These are phyloP conservation scores for Anguilla pacifica DNA, from an alignment of 2,797 vertebrate genomes.

Conservation along the genomic window DNA sequence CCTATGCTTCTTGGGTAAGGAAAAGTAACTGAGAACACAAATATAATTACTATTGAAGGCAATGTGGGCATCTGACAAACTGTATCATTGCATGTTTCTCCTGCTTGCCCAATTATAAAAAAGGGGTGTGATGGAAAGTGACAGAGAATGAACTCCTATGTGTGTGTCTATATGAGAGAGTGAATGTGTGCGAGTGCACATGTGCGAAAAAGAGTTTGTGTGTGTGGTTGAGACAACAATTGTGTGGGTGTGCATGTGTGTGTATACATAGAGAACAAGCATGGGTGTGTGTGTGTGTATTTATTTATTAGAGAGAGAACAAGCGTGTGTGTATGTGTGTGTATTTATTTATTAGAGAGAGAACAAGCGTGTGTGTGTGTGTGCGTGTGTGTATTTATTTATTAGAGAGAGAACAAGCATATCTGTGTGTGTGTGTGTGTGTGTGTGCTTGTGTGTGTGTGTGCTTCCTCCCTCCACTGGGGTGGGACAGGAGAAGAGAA, in stretches of 20 bases:
- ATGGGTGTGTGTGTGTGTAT: background rate
- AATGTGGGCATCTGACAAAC: no score
- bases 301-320: background rate
- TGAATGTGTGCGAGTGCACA: background rate
- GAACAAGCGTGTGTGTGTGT: background rate
- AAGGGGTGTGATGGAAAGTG: background rate
- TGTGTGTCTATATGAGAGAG: constrained; percentile 7
- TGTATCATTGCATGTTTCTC: no score
- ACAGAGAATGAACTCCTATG: background rate
- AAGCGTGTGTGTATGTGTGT: background rate
- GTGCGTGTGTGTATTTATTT: background rate
- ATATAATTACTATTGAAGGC: no score
- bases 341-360: background rate
- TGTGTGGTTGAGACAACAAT: background rate
- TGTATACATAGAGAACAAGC: no score
- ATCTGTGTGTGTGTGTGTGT: background rate
- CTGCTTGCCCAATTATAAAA: background rate
- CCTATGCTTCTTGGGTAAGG: background rate
- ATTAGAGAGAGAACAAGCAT: background rate
- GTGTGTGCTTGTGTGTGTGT: constrained; percentile 17
- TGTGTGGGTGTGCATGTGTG: background rate
- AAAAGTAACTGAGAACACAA: background rate
- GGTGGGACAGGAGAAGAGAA: constrained; percentile 70
- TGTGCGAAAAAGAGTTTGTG: background rate
- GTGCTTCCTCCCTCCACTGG: constrained; percentile 47